These are phyloP conservation scores for Chrysomallon squamiferum DNA, from an alignment of 1,140 invertebrate genomes.

Conservation along the genomic window DNA sequence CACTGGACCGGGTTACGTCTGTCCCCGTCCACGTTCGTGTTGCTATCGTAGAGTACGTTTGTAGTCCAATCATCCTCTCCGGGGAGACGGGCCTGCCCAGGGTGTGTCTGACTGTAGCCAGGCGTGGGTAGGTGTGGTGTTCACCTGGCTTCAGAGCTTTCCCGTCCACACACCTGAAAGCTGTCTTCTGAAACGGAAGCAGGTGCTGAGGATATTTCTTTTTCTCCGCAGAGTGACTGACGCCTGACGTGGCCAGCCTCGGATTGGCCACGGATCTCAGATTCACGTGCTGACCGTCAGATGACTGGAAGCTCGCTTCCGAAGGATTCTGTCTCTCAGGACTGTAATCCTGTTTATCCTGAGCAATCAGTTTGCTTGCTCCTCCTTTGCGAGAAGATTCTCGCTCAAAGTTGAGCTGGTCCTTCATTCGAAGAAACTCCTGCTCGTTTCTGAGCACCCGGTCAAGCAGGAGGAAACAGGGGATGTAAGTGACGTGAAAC, in stretches of 20 bases:
- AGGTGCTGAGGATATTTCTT: neutral
- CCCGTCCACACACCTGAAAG: too few species aligned
- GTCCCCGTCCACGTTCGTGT: slow-evolving; percentile 52
- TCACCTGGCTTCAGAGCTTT: too few species aligned
- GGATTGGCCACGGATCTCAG: slow-evolving; percentile 46
- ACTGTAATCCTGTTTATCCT: neutral
- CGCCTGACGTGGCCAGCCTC: slow-evolving; percentile 32
- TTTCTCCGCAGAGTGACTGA: slow-evolving; percentile 1
- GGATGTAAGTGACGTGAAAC: slow-evolving; percentile 46
- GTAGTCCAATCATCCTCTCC: slow-evolving; percentile 40
- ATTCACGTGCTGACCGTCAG: slow-evolving; percentile 10
- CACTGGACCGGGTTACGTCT: slow-evolving; percentile 46
- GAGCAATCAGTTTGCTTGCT: slow-evolving; percentile 12
- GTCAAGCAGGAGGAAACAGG: slow-evolving; percentile 49
- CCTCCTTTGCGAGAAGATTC: slow-evolving; percentile 37
- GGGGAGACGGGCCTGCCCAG: slow-evolving; percentile 22
- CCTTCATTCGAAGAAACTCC: slow-evolving; percentile 33
- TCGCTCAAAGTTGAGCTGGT: slow-evolving; percentile 50
- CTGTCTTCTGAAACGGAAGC: neutral
- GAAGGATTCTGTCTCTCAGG: slow-evolving; percentile 15
- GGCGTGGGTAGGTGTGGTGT: neutral
- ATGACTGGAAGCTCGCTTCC: neutral
- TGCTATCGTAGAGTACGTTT: slow-evolving; percentile 47
- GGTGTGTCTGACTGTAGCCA: neutral
- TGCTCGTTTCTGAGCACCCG: slow-evolving; percentile 49